Conservation (phyloP, 2,797 vertebrate species). For the Sphenodon punctatus region DNA sequence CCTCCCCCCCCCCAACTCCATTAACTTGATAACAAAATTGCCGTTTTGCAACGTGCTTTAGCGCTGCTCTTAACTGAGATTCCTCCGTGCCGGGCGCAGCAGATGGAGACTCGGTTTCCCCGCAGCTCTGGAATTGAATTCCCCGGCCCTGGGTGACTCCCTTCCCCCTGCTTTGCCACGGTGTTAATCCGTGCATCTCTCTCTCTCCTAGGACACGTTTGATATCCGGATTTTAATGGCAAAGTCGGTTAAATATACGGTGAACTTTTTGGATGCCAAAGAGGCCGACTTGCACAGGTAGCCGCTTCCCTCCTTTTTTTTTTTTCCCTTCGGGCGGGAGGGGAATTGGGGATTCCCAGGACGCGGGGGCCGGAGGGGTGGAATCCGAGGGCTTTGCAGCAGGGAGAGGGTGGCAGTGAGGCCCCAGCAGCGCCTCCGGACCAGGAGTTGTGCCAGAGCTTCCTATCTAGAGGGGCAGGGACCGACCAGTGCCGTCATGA, state of each 20-base stretch:
- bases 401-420: neutral
- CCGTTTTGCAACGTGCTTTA: no score
- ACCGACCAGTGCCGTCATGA: no score
- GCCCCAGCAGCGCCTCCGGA: neutral
- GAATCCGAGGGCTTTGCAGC: neutral
- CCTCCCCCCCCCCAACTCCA: no score
- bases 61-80: neutral
- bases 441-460: no score
- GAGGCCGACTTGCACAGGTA: constrained; percentile 96
- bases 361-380: no score
- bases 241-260: constrained; percentile 96
- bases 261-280: constrained; percentile 97
- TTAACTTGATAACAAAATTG: no score
- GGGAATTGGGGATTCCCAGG: no score
- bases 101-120: no score
- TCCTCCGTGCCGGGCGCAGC: no score
- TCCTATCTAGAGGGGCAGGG: no score
- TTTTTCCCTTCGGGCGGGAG: neutral
- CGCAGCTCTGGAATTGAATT: neutral
- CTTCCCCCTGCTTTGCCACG: neutral
- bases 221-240: constrained; percentile 97
- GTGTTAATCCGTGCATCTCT: neutral
- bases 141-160: neutral
- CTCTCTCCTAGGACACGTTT: constrained; percentile 87
- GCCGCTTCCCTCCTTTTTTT: rapidly evolving